Percentiles rank a stretch among this genome's conserved stretches.
phyloP scores from a whole-genome alignment of 2,113 vertebrate species.

The Hypanus sabinus region DNA sequence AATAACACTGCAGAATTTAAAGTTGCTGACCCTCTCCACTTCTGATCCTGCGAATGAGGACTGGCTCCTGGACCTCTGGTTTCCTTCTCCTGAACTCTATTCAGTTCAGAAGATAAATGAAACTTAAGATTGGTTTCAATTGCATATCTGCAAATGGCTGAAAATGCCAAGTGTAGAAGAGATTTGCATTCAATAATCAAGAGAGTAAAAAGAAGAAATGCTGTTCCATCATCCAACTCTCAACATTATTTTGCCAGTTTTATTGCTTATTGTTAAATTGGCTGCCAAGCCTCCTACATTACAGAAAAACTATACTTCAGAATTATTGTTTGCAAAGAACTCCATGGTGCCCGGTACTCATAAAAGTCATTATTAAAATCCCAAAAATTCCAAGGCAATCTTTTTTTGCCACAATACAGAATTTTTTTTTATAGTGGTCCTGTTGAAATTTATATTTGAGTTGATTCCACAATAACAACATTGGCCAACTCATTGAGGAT shows the following conservation, averaged over 20 bases:
- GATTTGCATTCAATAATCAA: neutral
- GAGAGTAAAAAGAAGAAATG: neutral
- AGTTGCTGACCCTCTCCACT: too few species aligned
- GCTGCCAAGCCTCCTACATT: too few species aligned
- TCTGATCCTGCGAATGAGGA: too few species aligned
- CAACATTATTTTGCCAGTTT: neutral
- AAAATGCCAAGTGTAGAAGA: neutral
- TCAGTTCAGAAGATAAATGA: neutral
- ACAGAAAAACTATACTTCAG: neutral
- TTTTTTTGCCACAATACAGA: neutral
- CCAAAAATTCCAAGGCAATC: neutral
- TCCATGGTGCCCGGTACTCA: too few species aligned
- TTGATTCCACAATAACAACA: neutral
- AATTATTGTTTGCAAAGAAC: neutral
- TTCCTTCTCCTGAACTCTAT: too few species aligned
- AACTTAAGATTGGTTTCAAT: neutral
- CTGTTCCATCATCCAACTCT: neutral
- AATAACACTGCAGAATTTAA: too few species aligned
- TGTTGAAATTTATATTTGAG: neutral
- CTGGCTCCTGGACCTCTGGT: too few species aligned
- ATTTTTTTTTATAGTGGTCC: neutral
- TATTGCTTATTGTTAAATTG: too few species aligned
- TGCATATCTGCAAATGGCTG: neutral
- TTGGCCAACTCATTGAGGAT: too few species aligned
- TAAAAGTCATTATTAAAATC: too few species aligned